Evolutionary conservation across 2,797 vertebrate genomes (phyloP).

Genomic region (Myotis myotis): DNA sequence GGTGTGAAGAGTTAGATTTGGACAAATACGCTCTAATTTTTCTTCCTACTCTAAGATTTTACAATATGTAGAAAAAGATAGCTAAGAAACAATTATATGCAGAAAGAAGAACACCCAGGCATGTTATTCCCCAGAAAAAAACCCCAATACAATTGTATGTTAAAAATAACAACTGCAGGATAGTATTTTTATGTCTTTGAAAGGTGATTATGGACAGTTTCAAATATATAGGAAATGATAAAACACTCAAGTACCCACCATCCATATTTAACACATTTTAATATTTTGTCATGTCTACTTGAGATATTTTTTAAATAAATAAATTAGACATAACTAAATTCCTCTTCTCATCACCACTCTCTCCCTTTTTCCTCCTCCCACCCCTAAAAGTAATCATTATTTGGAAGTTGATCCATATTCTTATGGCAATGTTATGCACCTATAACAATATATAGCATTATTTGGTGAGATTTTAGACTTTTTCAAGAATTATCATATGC

Average conservation of each 20-base stretch:
- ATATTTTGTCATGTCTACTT: neutral
- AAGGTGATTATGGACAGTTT: neutral
- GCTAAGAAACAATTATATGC: neutral
- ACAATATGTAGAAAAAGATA: neutral
- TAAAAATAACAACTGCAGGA: neutral
- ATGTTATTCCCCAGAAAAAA: slow-evolving; percentile 12
- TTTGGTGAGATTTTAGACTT: slow-evolving; percentile 24
- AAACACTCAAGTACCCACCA: neutral
- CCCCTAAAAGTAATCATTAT: neutral
- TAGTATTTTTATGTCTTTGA: slow-evolving; percentile 43
- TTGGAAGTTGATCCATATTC: neutral
- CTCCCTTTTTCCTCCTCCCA: neutral
- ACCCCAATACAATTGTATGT: neutral
- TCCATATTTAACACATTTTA: neutral
- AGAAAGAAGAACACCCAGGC: neutral
- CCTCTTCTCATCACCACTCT: neutral
- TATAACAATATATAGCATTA: neutral
- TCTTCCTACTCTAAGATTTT: slow-evolving; percentile 22
- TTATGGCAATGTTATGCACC: neutral
- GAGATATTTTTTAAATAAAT: neutral
- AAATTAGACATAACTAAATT: neutral
- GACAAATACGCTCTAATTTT: slow-evolving; percentile 17
- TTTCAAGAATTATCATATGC: neutral
- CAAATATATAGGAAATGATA: slow-evolving; percentile 31
- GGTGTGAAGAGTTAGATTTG: neutral